Base-by-base conservation (phyloP, 2,888 invertebrate species). In the Drepanosiphum platanoidis region DNA sequence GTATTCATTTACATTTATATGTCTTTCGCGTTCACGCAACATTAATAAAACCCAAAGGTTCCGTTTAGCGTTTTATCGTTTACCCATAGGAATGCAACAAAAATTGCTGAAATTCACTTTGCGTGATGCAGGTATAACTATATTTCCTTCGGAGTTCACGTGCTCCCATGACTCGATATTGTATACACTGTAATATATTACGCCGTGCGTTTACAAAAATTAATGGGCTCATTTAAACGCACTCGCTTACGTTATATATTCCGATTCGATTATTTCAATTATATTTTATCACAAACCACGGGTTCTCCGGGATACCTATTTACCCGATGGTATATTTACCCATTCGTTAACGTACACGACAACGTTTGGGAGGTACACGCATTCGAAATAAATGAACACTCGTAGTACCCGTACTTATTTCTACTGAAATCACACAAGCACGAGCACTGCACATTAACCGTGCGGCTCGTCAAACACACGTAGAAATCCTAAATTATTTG, bases 51-150 rank as follows among this genome's bases (percentile, higher is more conserved):
- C 58, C 70, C 39, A 11, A 39, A 58, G 36, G 13, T 30, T 11
- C 30, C 70, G n/a, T n/a, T n/a, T n/a, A 58, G 71, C 18, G 36
- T 36, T 46, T 27, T 70, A 77, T 64, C 39, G 77, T 61, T 77
- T 77, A 13, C 11, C 30, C 61, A n/a, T 52, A 15, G 15, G 39
- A 15, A 71, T 4, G 30, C 22, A 32, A 39, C 58, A 52, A 81
- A 81, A 71, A 61, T 81, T 71, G 58, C 15, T 71, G 39, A 71
- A 70, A 80, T 80, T 80, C 70, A 58, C 27, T 81, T n/a, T 70
- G 81, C 81, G 81, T 81, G 81, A 81, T 70, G 81, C 32, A 58
- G 7, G 30, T 39, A 71, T 39, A 61, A 81, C 81, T 81, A 58
- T 81, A 80, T 70, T 68, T 13, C 27, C 22, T 79, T n/a, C 9